These are phyloP conservation scores for Aphaenogaster floridana DNA, from an alignment of 1,140 invertebrate species.

Conservation along the genomic window DNA sequence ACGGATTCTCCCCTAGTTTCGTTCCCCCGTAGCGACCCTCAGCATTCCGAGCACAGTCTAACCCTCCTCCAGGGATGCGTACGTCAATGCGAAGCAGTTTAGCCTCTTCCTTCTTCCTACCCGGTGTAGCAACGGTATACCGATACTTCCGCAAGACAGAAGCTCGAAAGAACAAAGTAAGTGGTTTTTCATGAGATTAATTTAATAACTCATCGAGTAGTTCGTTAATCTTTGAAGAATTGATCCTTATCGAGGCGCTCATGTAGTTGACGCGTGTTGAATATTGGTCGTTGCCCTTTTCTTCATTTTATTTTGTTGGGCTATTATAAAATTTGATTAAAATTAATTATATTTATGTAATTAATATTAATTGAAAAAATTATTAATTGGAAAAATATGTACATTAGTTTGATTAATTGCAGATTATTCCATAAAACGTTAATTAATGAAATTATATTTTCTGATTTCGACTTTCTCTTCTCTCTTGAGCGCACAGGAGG, in stretches of 20 bases:
- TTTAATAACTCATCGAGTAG: background rate
- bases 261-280: background rate
- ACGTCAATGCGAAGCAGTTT: conserved; percentile 30
- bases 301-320: background rate
- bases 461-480: background rate
- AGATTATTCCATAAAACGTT: background rate
- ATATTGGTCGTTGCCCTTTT: background rate
- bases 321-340: conserved; percentile 7
- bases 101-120: background rate
- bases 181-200: background rate
- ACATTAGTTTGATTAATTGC: background rate
- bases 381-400: background rate
- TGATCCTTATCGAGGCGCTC: background rate
- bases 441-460: background rate
- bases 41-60: background rate
- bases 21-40: conserved; percentile 25
- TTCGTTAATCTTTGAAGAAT: background rate
- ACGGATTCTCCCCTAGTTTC: conserved; percentile 72
- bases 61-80: conserved; percentile 31
- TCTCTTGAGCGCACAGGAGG: background rate
- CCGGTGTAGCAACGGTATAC: background rate
- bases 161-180: background rate
- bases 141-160: background rate
- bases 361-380: background rate
- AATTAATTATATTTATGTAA: background rate